A percentile compares a stretch with the other conserved stretches of the same genome.
These are phyloP conservation scores for Hydrophis major DNA, from an alignment of 2,797 vertebrate species.

Conservation along the genomic window DNA sequence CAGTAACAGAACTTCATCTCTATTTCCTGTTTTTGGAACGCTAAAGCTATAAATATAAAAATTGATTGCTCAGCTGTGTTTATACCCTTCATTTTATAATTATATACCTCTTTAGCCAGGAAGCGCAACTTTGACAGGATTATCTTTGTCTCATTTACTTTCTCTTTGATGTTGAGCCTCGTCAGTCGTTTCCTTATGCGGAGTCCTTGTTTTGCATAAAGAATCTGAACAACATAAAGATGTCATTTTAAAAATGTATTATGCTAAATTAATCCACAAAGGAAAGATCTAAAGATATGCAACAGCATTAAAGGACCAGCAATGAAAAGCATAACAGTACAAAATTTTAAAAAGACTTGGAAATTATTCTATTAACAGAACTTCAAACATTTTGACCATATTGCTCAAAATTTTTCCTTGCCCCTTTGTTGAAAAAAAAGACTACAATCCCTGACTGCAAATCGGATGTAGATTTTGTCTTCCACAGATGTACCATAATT, in stretches of 20 bases:
- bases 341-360: not conserved
- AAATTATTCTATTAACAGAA: not conserved
- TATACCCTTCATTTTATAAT: not conserved
- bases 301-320: not conserved
- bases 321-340: not conserved
- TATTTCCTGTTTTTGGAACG: not conserved
- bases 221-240: conserved; percentile 65
- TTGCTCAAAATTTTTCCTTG: not conserved
- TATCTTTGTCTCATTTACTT: conserved; percentile 74
- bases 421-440: not conserved
- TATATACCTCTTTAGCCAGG: conserved; percentile 82
- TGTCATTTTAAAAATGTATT: not conserved
- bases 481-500: not conserved
- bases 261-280: not conserved
- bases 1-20: not conserved
- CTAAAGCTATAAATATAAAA: not conserved
- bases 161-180: conserved; percentile 74
- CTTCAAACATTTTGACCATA: not conserved
- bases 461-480: not conserved
- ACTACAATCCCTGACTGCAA: not conserved
- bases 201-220: conserved; percentile 80
- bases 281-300: not conserved
- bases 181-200: conserved; percentile 70
- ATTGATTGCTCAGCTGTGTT: not conserved
- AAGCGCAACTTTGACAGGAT: conserved; percentile 79